A percentile compares a stretch with the other conserved stretches of the same genome.
These are phyloP conservation scores for Dufourea novaeangliae DNA, from an alignment of 1,140 invertebrate species.

Conservation along the genomic window DNA sequence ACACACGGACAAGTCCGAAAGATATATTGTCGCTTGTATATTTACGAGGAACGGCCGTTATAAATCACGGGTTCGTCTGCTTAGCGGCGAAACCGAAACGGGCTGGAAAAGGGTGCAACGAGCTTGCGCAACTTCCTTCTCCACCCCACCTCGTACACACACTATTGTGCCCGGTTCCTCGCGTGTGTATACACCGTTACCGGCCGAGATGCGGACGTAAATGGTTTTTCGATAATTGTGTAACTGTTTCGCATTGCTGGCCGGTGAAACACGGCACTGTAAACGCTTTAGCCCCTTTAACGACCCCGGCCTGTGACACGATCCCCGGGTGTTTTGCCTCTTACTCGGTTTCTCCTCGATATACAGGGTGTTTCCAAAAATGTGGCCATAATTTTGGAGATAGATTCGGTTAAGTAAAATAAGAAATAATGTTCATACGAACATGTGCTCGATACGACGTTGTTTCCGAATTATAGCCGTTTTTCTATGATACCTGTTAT, in stretches of 20 bases:
- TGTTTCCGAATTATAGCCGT: too few species aligned
- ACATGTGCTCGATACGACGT: too few species aligned
- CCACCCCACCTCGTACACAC: not conserved
- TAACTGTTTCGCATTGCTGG: conserved; percentile 68
- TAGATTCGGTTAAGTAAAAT: too few species aligned
- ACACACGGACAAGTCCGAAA: conserved; percentile 53
- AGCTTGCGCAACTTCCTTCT: too few species aligned
- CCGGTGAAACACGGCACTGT: conserved; percentile 58
- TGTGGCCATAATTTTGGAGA: too few species aligned
- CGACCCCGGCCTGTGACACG: conserved; percentile 39
- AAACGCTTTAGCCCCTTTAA: conserved; percentile 64
- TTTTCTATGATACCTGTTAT: too few species aligned
- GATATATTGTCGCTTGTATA: conserved; percentile 66
- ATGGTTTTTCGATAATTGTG: conserved; percentile 69
- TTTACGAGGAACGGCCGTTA: conserved; percentile 65
- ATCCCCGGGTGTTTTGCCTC: conserved; percentile 28
- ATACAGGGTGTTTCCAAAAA: too few species aligned
- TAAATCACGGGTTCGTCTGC: conserved; percentile 67
- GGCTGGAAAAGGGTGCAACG: conserved; percentile 14
- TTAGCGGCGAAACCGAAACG: conserved; percentile 47
- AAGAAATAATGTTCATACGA: too few species aligned
- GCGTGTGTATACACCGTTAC: conserved; percentile 31
- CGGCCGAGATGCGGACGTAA: conserved; percentile 60
- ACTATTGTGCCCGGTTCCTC: too few species aligned
- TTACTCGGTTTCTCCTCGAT: conserved; percentile 19